Conservation (phyloP, 2,113 vertebrate species). For the Scalopus aquaticus region DNA sequence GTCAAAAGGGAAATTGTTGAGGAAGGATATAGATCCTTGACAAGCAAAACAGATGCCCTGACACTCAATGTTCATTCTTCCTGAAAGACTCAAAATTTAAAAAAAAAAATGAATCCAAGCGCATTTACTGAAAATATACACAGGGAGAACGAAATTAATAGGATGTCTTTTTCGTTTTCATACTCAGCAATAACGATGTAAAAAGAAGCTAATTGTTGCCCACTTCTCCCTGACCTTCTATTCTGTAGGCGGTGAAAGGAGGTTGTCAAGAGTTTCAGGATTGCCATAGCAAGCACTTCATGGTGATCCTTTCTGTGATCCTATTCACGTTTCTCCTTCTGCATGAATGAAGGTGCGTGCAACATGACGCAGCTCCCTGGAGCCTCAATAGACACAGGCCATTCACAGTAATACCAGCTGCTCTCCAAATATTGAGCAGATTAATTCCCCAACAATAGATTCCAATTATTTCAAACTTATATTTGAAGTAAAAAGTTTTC, state of each 20-base stretch:
- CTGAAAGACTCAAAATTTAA: conserved; percentile 82
- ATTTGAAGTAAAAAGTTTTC: background rate
- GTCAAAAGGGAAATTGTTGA: conserved; percentile 67
- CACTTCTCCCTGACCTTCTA: background rate
- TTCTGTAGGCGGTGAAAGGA: conserved; percentile 21
- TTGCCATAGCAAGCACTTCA: background rate
- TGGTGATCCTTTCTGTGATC: background rate
- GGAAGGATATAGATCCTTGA: conserved; percentile 77
- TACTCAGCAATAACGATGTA: conserved; percentile 41
- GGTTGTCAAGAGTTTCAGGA: background rate
- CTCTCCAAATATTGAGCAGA: conserved; percentile 2
- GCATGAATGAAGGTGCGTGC: conserved; percentile 15
- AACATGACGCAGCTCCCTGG: background rate
- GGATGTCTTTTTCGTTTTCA: conserved; percentile 61
- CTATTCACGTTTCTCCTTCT: background rate
- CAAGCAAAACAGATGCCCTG: conserved; percentile 76
- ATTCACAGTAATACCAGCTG: background rate
- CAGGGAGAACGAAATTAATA: conserved; percentile 71
- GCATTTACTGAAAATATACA: conserved; percentile 79
- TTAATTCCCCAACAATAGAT: conserved; percentile 20
- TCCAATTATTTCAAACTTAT: background rate
- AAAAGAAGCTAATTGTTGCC: conserved; percentile 58
- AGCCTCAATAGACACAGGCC: conserved; percentile 10
- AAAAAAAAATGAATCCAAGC: conserved; percentile 84
- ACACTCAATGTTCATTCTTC: conserved; percentile 77